Base-by-base conservation (phyloP, 2,113 vertebrate genomes). In the Chascanopsetta lugubris region DNA sequence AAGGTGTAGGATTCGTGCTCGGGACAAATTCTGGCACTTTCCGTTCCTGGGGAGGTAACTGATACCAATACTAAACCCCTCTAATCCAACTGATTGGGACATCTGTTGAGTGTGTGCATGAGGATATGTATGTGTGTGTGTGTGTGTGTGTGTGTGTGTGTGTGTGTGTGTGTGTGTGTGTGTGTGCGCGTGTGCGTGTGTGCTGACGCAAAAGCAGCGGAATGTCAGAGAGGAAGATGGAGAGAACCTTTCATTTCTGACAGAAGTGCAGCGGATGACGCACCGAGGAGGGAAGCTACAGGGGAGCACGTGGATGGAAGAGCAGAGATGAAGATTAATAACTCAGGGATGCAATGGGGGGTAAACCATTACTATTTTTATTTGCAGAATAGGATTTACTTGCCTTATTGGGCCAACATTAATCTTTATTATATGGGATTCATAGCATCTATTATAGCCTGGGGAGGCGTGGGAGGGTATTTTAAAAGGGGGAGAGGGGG, bases 31-130 rank as follows among this genome's bases (percentile, higher is more conserved):
- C 42, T 65, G 49, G 69, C 72, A 60, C 45, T n/a, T 38, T 51
- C 47, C 79, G 47, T 69, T 75, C 46, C 47, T 62, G 58, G 86
- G 66, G 76, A 85, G 72, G 79, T 84, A 77, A 82, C 59, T 80
- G 70, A 85, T 71, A 82, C 54, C 7, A 54, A 61, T 77, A 47
- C 69, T 69, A 72, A 84, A 34, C 72, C n/a, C 71, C 66, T 65
- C 61, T 74, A 84, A 79, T 82, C 54, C 78, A 79, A 30, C 47
- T 77, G 81, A 84, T 79, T 79, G 78, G 75, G 82, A 86, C 81
- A 84, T 76, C 66, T 86, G 75, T 67, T 74, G 20, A 64, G 58
- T 36, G 45, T 68, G 29, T 22, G 10, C 47, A 40, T 45, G 12
- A 3, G 27, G 57, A 40, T 48, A 48, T 51, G 12, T 46, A 6